Base-by-base conservation (phyloP, 2,113 vertebrate species). In the Xiphias gladius region DNA sequence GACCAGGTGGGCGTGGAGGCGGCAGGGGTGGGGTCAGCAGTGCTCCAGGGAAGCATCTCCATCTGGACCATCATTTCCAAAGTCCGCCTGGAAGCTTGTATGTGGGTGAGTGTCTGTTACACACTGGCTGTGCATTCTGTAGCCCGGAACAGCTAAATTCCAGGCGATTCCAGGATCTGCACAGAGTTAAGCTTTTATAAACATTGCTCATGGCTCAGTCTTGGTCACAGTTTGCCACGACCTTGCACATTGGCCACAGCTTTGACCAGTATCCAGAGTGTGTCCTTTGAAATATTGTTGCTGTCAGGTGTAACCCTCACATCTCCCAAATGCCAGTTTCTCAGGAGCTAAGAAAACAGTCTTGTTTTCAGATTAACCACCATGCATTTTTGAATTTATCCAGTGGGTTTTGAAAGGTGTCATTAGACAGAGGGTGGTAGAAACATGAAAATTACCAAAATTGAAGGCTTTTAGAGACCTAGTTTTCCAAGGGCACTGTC, bases 1-100 rank as follows among this genome's bases (percentile, higher is more conserved):
- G 79, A 86, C 73, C 66, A 62, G 61, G 81, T 85, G 80, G 85
- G 82, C 30, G 48, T 81, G 74, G 86, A 83, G 71, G 48, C 72
- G 1, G 41, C 13, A 16, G 78, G 82, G 46, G 69, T 57, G 68
- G 79, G 16, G 13, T 68, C 76, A 22, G 80, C 73, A 16, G 64
- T 66, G 10, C 35, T 84, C 32, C 87, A 93, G 84, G 95, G 94
- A 85, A 80, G 94, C 74, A 92, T 97, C 93, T 96, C 96, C 26
- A 80, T 97, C 16, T 98, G 96, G 96, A 94, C 95, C 77, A 97
- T 97, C 93, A 95, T 97, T 89, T 97, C 96, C 54, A 97, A 97
- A 95, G 97, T 98, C 90, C 95, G 96, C 73, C 95, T 97, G 90
- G 97, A 97, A 82, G 96, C 97, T 89, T 97, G 96, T 85, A 97